Evolutionary conservation across 1,140 invertebrate species (phyloP).

Genomic region (Ostrea edulis): DNA sequence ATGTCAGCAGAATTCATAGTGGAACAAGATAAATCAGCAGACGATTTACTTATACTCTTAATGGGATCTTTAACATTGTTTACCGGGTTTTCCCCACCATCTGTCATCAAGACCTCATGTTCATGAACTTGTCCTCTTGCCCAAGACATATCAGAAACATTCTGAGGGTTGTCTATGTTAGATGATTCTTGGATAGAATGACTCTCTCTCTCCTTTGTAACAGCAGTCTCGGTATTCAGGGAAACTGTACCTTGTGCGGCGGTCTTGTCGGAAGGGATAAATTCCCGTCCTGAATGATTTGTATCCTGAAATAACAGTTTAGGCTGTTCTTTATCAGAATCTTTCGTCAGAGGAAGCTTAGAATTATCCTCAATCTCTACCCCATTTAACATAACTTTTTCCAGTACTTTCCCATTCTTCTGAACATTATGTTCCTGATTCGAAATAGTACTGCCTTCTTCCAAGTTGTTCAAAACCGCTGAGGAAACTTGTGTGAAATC

Average conservation of each 20-base stretch:
- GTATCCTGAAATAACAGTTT: not conserved
- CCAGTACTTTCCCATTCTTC: not conserved
- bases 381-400: not conserved
- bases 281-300: not conserved
- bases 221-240: too few species aligned
- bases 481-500: not conserved
- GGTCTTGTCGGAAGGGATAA: not conserved
- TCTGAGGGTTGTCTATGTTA: too few species aligned
- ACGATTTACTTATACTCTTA: too few species aligned
- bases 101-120: too few species aligned
- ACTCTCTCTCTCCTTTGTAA: too few species aligned
- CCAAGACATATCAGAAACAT: too few species aligned
- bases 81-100: too few species aligned
- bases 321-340: not conserved
- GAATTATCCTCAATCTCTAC: not conserved
- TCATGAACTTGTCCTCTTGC: too few species aligned
- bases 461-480: not conserved
- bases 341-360: not conserved
- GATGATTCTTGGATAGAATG: too few species aligned
- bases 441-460: not conserved
- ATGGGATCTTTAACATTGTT: too few species aligned
- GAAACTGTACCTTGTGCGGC: not conserved
- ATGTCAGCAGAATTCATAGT: not conserved
- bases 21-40: not conserved
- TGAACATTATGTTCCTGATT: not conserved